Evolutionary conservation across 92 coral and sea anemone genomes (phyloP).

Genomic region (Ricordea florida): DNA sequence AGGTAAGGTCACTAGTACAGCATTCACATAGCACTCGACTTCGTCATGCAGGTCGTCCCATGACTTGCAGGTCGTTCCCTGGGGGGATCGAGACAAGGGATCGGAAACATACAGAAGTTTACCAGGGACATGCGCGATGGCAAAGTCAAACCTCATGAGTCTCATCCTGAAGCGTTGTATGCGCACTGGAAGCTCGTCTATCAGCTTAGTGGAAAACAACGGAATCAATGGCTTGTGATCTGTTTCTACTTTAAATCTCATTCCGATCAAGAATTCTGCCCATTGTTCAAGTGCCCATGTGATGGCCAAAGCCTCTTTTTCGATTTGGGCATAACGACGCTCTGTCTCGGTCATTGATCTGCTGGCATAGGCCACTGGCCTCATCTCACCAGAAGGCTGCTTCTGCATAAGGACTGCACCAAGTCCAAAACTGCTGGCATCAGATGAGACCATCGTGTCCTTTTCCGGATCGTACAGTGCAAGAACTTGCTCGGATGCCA

Average conservation of each 20-base stretch:
- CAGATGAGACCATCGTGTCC: slow-evolving; percentile 45
- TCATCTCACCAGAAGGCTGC: slow-evolving; percentile 26
- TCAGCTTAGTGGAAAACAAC: slow-evolving; percentile 56
- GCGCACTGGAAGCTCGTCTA: slow-evolving; percentile 52
- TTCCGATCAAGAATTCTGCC: slow-evolving; percentile 38
- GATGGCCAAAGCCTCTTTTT: slow-evolving; percentile 60
- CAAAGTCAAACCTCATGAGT: slow-evolving; percentile 35
- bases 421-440: slow-evolving; percentile 48
- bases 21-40: too few species aligned
- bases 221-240: slow-evolving; percentile 56
- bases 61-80: too few species aligned
- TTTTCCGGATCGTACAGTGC: slow-evolving; percentile 41
- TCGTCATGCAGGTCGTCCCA: too few species aligned
- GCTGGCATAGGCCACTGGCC: slow-evolving; percentile 61
- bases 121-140: slow-evolving; percentile 54
- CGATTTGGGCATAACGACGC: slow-evolving; percentile 65
- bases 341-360: slow-evolving; percentile 61
- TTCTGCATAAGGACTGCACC: slow-evolving; percentile 64
- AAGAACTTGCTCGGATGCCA: slow-evolving; percentile 38
- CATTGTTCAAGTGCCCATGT: slow-evolving; percentile 58
- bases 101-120: slow-evolving; percentile 49
- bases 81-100: slow-evolving; percentile 45
- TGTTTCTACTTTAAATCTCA: slow-evolving; percentile 48
- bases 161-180: slow-evolving; percentile 46
- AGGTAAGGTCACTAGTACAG: too few species aligned